Conservation (phyloP, 1,140 invertebrate genomes). For the Aricia agestis region DNA sequence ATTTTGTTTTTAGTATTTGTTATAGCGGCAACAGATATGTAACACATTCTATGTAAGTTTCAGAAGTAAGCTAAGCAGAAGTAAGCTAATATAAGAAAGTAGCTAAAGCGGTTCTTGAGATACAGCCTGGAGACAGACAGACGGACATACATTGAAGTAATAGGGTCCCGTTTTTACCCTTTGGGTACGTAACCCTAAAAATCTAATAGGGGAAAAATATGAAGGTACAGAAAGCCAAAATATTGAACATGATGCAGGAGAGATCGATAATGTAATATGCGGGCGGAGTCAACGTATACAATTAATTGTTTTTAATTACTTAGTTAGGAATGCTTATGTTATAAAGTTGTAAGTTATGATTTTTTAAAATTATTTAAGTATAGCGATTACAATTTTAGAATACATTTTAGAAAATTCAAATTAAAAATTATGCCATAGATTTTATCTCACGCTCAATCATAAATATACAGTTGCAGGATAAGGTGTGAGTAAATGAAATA, state of each 20-base stretch:
- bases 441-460: conserved; percentile 20
- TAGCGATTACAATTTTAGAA: not conserved
- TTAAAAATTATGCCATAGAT: not conserved
- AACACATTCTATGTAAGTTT: too few species aligned
- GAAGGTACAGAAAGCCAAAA: conserved; percentile 24
- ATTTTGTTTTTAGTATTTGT: too few species aligned
- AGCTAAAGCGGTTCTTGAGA: too few species aligned
- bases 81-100: too few species aligned
- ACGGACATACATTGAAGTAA: too few species aligned
- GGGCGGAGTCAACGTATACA: conserved; percentile 30
- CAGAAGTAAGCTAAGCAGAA: too few species aligned
- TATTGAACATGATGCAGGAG: conserved; percentile 46
- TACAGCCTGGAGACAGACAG: too few species aligned
- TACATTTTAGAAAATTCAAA: not conserved
- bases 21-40: too few species aligned
- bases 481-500: not conserved
- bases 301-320: conserved; percentile 12
- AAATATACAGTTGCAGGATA: conserved; percentile 22
- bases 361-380: not conserved
- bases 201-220: conserved; percentile 28
- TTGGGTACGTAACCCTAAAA: too few species aligned
- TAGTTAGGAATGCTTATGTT: too few species aligned
- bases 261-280: conserved; percentile 46
- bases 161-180: too few species aligned
- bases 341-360: too few species aligned